phyloP scores from a whole-genome alignment of 2,888 invertebrate species.

The Archaeoteleia sp. region DNA sequence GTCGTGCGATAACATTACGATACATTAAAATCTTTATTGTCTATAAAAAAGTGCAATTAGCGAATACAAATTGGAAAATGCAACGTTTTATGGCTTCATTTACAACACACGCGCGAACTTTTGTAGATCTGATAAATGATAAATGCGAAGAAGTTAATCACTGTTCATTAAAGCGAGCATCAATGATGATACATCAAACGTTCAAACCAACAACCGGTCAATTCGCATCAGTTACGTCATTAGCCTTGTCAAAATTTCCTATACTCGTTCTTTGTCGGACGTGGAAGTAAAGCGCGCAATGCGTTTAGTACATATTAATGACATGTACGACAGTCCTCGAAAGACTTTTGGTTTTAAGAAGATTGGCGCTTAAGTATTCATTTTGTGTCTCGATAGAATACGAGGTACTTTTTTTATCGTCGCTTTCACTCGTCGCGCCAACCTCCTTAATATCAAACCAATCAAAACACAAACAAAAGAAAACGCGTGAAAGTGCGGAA shows the following conservation, averaged over 20 bases:
- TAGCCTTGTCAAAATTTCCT: too few species aligned
- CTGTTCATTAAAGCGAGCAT: background rate
- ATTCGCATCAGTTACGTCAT: slow-evolving; percentile 13
- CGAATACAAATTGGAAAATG: too few species aligned
- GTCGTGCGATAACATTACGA: slow-evolving; percentile 21
- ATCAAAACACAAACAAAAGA: background rate
- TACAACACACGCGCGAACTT: too few species aligned
- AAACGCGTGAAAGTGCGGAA: too few species aligned
- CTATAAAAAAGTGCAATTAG: slow-evolving; percentile 16
- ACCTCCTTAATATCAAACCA: too few species aligned
- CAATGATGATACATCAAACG: background rate
- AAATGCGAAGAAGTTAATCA: too few species aligned
- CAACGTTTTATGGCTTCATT: too few species aligned
- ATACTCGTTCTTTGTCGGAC: slow-evolving; percentile 26
- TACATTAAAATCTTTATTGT: slow-evolving; percentile 31
- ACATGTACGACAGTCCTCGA: slow-evolving; percentile 5
- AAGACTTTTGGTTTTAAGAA: background rate
- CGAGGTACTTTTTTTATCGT: too few species aligned
- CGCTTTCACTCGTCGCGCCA: too few species aligned
- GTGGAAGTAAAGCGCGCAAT: slow-evolving; percentile 1
- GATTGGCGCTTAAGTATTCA: too few species aligned
- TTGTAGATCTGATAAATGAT: background rate
- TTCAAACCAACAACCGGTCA: too few species aligned
- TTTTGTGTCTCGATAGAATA: too few species aligned
- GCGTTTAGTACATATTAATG: slow-evolving; percentile 6